Base-by-base conservation (phyloP, 2,113 vertebrate species). In the Pampusana beccarii region DNA sequence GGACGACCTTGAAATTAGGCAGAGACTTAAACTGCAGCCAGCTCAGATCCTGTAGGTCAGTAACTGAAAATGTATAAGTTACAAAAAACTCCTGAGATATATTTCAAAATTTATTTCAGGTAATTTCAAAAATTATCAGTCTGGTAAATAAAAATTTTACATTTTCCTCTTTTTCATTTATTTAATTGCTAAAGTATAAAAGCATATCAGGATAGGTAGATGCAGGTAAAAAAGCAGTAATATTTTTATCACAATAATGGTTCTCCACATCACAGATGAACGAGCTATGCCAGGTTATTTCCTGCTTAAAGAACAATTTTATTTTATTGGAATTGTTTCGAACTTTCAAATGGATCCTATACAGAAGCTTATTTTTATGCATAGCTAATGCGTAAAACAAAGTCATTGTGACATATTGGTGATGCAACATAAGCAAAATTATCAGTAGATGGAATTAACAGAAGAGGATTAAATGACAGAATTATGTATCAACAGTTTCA, bases 361-460 rank as follows among this genome's bases (percentile, higher is more conserved):
- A 79, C 13, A n/a, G 42, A 78, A 95, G 9, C 3, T 96, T 71
- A 82, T 94, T 95, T 95, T 70, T 71, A 60, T 85, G 24, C 77
- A 57, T 40, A 38, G 8, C 8, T 88, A 83, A 83, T 31, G 92
- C 66, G 2, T 80, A n/a, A 48, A 73, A 13, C 11, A 88, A 70
- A 95, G 50, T 74, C 28, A 92, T 36, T 61, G 46, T 91, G 80
- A 84, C 24, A 93, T 93, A 89, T 18, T 91, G 65, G 51, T 10
- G n/a, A 70, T 85, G 82, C 61, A 81, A 57, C 67, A 92, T 91
- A 88, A 95, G 54, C 80, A 50, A 92, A 94, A 89, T 78, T 75
- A 79, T 91, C 75, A 92, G 74, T 38, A 92, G 66, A 79, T 50
- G 92, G 79, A 97, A 97, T 74, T 90, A 96, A 92, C 70, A 60